These are phyloP conservation scores for Habrosyne pyritoides DNA, from an alignment of 2,888 invertebrate species.

Conservation along the genomic window DNA sequence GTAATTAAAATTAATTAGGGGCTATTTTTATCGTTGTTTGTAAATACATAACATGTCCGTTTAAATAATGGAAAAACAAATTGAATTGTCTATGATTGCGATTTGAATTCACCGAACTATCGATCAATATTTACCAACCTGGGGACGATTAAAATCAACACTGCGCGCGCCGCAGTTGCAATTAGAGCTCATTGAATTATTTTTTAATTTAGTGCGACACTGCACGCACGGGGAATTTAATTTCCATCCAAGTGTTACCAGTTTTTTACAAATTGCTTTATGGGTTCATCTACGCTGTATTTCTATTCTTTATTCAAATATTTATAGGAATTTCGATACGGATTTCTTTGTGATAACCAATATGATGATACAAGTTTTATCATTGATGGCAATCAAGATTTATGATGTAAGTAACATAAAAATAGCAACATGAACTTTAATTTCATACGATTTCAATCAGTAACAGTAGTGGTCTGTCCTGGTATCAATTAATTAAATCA, in stretches of 20 bases:
- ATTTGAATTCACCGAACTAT: conserved; percentile 45
- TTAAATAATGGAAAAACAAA: conserved; percentile 22
- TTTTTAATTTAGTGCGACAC: conserved; percentile 58
- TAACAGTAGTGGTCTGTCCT: conserved; percentile 2
- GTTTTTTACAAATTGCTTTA: conserved; percentile 23
- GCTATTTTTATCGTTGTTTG: not conserved
- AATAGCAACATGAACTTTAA: not conserved
- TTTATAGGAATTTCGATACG: not conserved
- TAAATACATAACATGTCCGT: conserved; percentile 3
- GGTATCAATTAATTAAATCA: conserved; percentile 9
- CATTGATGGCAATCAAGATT: not conserved
- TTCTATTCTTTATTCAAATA: conserved; percentile 1
- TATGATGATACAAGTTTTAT: not conserved
- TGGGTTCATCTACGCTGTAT: conserved; percentile 11
- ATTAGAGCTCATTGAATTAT: conserved; percentile 52
- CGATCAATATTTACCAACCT: conserved; percentile 44
- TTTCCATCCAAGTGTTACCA: conserved; percentile 36
- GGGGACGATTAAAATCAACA: conserved; percentile 50
- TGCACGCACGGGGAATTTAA: conserved; percentile 47
- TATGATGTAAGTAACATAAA: not conserved
- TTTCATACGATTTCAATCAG: not conserved
- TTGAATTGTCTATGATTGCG: conserved; percentile 34
- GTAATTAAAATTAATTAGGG: not conserved
- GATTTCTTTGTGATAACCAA: no score
- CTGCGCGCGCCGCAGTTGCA: conserved; percentile 35